Conservation (phyloP, 2,888 invertebrate genomes). For the Cosmia pyralina region DNA sequence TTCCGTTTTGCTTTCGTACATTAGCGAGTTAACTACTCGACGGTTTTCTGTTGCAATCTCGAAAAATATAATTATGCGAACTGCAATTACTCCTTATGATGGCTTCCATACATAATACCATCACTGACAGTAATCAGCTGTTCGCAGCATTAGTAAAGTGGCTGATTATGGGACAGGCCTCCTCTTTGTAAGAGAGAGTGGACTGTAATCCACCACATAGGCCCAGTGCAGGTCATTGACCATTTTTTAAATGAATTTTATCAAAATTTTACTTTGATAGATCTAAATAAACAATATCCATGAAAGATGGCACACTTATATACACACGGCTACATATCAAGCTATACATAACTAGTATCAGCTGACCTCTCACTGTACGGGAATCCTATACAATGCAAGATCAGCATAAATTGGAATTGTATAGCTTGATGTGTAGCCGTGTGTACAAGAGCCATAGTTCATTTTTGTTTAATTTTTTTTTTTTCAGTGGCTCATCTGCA, state of each 20-base stretch:
- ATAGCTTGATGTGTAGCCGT: no score
- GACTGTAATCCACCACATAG: neutral
- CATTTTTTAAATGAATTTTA: neutral
- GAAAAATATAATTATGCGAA: constrained; percentile 30
- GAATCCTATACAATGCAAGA: no score
- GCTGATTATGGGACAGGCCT: neutral
- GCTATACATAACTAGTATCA: no score
- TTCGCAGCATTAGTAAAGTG: neutral
- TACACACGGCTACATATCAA: neutral
- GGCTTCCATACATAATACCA: constrained; percentile 15
- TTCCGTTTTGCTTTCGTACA: constrained; percentile 11
- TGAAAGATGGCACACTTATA: neutral
- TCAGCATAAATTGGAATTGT: no score
- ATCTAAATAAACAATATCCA: neutral
- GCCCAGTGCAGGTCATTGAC: neutral
- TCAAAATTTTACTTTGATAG: neutral
- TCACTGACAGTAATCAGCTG: neutral
- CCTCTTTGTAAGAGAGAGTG: neutral
- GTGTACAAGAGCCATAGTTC: neutral
- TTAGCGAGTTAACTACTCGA: constrained; percentile 20
- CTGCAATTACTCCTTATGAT: constrained; percentile 25
- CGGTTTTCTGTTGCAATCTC: constrained; percentile 5
- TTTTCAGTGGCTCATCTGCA: constrained; percentile 72
- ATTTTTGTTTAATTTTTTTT: constrained; percentile 47
- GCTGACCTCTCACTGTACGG: no score